Percentiles rank a stretch among this genome's conserved stretches.
Evolutionary conservation across 92 coral and sea anemone species (phyloP).

Genomic region (Epizoanthus ramosus): DNA sequence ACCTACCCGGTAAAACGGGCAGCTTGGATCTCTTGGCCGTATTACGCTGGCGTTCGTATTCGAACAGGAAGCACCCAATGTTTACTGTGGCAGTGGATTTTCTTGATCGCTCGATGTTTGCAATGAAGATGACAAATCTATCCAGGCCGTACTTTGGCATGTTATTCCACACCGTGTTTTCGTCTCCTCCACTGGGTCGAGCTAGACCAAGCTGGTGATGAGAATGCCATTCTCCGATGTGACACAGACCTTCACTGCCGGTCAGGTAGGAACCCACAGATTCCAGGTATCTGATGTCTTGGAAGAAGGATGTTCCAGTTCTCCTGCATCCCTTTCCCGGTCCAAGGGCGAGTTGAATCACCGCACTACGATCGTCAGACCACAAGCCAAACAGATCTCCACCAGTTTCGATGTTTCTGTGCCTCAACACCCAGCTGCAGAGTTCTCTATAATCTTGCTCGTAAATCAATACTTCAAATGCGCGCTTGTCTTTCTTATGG

Average conservation of each 20-base stretch:
- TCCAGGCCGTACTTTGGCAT: slow-evolving; percentile 71
- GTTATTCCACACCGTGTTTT: slow-evolving; percentile 84
- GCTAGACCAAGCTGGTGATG: slow-evolving; percentile 80
- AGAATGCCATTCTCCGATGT: slow-evolving; percentile 96
- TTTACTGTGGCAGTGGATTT: slow-evolving; percentile 16
- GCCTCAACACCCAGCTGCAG: slow-evolving; percentile 46
- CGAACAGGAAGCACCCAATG: slow-evolving; percentile 69
- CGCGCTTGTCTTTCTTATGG: no score
- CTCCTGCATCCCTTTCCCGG: slow-evolving; percentile 72
- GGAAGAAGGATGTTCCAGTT: slow-evolving; percentile 67
- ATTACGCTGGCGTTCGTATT: slow-evolving; percentile 19
- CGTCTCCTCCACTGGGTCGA: slow-evolving; percentile 84
- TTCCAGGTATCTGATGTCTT: slow-evolving; percentile 73
- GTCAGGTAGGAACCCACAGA: slow-evolving; percentile 65
- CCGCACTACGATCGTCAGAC: slow-evolving; percentile 71
- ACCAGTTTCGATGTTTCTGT: slow-evolving; percentile 73
- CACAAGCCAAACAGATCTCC: slow-evolving; percentile 87
- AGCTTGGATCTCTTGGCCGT: slow-evolving; percentile 7
- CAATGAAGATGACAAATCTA: slow-evolving; percentile 79
- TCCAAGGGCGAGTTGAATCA: slow-evolving; percentile 75
- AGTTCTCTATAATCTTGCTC: slow-evolving; percentile 54
- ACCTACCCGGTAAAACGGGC: slow-evolving; percentile 53
- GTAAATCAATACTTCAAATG: slow-evolving; percentile 55
- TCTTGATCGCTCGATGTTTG: slow-evolving; percentile 53
- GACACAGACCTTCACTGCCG: slow-evolving; percentile 72